Conservation (phyloP, 1,140 invertebrate species). For the Wasmannia auropunctata region DNA sequence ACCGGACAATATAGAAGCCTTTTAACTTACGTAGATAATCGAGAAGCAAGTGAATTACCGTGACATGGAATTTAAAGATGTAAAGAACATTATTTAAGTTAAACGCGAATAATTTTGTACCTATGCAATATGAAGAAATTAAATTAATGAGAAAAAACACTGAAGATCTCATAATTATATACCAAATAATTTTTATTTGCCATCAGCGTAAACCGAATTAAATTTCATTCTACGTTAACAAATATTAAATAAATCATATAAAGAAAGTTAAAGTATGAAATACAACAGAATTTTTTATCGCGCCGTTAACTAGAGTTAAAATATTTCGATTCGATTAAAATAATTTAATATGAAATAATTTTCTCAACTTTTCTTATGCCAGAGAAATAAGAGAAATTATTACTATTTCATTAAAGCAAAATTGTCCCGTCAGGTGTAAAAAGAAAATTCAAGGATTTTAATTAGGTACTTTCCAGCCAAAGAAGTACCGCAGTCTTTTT, state of each 20-base stretch:
- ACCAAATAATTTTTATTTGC: neutral
- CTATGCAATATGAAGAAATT: neutral
- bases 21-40: neutral
- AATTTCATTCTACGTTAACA: neutral
- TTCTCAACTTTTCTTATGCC: neutral
- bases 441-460: neutral
- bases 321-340: neutral
- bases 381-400: neutral
- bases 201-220: neutral
- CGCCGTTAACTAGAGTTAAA: neutral
- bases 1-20: neutral
- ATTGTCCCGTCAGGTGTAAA: neutral
- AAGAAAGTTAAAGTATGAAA: neutral
- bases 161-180: neutral
- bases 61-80: neutral
- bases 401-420: neutral
- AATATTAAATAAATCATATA: neutral
- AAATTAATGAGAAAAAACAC: neutral
- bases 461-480: neutral
- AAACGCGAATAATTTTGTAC: neutral
- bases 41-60: neutral
- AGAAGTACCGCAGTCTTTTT: neutral
- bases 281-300: neutral
- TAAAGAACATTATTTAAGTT: neutral
- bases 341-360: neutral